Percentiles rank a stretch among this genome's conserved stretches.
These are phyloP conservation scores for Alosa alosa DNA, from an alignment of 2,113 vertebrate genomes.

Conservation along the genomic window DNA sequence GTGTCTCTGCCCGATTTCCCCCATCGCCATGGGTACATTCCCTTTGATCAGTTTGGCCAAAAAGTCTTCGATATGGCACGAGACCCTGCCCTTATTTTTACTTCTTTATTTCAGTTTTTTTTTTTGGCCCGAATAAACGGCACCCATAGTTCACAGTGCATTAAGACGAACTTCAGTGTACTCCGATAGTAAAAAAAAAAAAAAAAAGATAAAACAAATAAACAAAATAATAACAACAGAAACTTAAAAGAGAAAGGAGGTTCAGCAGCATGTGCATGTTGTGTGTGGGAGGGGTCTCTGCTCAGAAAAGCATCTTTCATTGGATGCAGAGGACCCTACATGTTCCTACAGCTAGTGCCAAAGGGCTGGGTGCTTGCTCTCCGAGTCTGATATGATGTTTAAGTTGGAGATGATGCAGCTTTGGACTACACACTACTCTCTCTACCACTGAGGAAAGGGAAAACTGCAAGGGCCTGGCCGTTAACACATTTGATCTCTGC, in stretches of 20 bases:
- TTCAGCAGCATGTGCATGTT: slow-evolving; percentile 64
- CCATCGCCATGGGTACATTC: slow-evolving; percentile 15
- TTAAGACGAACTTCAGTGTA: slow-evolving; percentile 81
- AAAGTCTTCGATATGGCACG: slow-evolving; percentile 44
- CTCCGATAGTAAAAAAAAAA: slow-evolving; percentile 61
- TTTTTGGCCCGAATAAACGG: slow-evolving; percentile 53
- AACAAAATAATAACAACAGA: slow-evolving; percentile 22
- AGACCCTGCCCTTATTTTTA: slow-evolving; percentile 53
- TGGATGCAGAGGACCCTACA: background rate
- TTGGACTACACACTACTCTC: background rate
- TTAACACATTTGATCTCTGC: background rate
- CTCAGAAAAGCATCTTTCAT: background rate
- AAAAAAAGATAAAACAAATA: slow-evolving; percentile 36
- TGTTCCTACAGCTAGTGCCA: background rate
- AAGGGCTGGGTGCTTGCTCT: background rate
- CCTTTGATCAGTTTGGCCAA: slow-evolving; percentile 6
- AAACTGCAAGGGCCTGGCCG: background rate
- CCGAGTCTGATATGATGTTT: background rate
- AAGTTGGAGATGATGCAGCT: background rate
- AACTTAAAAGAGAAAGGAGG: slow-evolving; percentile 53
- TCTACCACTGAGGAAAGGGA: background rate
- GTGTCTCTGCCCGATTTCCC: background rate
- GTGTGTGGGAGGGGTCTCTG: background rate
- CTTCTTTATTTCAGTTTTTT: background rate
- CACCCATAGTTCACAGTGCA: slow-evolving; percentile 78